Evolutionary conservation across 2,888 invertebrate species (phyloP), one percentile per base, ranked within the genome.

Genomic region (Drosophila suboccidentalis): DNA sequence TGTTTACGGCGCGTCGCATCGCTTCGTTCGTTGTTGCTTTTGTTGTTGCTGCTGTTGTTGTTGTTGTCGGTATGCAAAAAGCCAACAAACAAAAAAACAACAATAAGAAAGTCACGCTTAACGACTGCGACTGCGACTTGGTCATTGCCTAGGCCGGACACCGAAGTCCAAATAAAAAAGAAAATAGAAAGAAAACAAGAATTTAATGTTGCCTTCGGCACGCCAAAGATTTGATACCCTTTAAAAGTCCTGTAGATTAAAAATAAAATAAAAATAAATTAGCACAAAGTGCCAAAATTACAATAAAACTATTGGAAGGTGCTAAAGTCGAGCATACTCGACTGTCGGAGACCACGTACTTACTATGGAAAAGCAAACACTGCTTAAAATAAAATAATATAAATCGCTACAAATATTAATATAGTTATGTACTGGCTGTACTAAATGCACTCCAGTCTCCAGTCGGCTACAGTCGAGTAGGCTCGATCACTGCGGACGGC

Each of bases 41-140:
- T n/a, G 44, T 50, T 64, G 68, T 34, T 60, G 41, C 50, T 64
- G 46, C 34, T 46, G 44, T 47, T 58, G 77, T 64, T 69, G 46
- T 38, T 51, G 55, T 51, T 58, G 77, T 68, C 75, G 81, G 80
- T 86, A 88, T 86, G 88, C 88, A 86, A 86, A 84, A 83, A 88
- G 67, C 67, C 81, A 87, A 79, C 81, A 81, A 80, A 84, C 82
- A 46, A 63, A 63, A 53, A 53, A 61, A 80, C 82, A 61, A 80
- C 82, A 86, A 82, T 82, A 82, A 86, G 82, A 86, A 88, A 87
- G 89, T 88, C 89, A 87, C 87, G 87, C 87, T 84, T 87, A 80
- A 82, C 88, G 86, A 88, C 82, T 83, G 87, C 72, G 82, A 87
- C 87, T 80, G 76, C 67, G 70, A 32, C 55, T 61, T 59, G 46